Evolutionary conservation across 1,140 invertebrate species (phyloP).

Genomic region (Euwallacea similis): DNA sequence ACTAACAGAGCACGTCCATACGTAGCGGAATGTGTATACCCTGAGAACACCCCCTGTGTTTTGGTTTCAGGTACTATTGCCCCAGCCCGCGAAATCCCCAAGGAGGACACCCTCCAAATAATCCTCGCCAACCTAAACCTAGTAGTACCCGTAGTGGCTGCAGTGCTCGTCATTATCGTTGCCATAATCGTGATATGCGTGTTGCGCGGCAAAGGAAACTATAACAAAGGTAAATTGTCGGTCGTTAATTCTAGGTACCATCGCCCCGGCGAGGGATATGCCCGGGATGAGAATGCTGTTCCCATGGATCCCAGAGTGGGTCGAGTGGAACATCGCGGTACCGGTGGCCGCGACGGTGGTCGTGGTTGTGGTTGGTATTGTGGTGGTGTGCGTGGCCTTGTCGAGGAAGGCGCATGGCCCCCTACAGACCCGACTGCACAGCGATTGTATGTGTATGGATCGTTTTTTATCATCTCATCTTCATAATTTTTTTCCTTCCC

Average conservation of each 20-base stretch:
- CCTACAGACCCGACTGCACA: constrained; percentile 77
- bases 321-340: constrained; percentile 83
- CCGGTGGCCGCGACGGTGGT: constrained; percentile 81
- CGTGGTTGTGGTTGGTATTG: constrained; percentile 84
- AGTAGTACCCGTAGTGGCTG: constrained; percentile 90
- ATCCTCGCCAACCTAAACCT: constrained; percentile 87
- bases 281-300: constrained; percentile 64
- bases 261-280: constrained; percentile 70
- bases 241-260: constrained; percentile 66
- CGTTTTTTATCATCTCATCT: constrained; percentile 27
- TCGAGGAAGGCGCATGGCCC: constrained; percentile 73
- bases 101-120: constrained; percentile 81
- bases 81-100: constrained; percentile 81
- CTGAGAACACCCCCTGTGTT: constrained; percentile 44
- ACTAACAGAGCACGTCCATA: constrained; percentile 16
- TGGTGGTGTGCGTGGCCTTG: constrained; percentile 84
- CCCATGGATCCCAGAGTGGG: constrained; percentile 81
- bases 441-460: constrained; percentile 59
- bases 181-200: constrained; percentile 90
- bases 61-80: constrained; percentile 89
- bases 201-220: constrained; percentile 76
- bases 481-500: constrained; percentile 8
- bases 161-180: constrained; percentile 87
- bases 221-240: constrained; percentile 73
- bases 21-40: constrained; percentile 29